Percentiles rank a stretch among this genome's conserved stretches.
These are phyloP conservation scores for Halocynthia roretzi DNA, from an alignment of 23 tunicate species.

Conservation along the genomic window DNA sequence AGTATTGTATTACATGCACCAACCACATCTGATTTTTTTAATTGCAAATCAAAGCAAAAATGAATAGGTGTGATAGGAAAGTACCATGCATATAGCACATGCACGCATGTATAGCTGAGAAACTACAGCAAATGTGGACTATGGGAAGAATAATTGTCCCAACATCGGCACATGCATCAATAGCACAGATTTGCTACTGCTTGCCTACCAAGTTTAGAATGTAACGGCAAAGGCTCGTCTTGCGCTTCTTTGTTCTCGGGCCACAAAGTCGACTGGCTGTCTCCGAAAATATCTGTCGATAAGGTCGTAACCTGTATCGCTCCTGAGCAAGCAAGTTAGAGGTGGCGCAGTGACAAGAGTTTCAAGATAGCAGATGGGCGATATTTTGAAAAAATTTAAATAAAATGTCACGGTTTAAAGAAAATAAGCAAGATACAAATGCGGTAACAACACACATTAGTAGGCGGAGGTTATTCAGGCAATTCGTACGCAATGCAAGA, in stretches of 20 bases:
- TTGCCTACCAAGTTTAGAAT: constrained; percentile 39
- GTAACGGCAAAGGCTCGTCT: constrained; percentile 14
- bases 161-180: too few species aligned
- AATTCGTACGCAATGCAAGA: too few species aligned
- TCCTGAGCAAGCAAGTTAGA: constrained; percentile 1
- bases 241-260: not conserved
- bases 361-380: too few species aligned
- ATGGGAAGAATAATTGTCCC: too few species aligned
- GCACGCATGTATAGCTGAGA: not conserved
- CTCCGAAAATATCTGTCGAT: not conserved
- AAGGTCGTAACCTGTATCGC: not conserved
- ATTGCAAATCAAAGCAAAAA: not conserved
- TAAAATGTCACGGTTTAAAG: too few species aligned
- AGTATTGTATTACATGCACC: too few species aligned
- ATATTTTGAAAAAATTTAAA: too few species aligned
- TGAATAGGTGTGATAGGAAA: not conserved
- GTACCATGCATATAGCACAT: not conserved
- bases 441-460: too few species aligned
- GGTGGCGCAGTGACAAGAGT: too few species aligned
- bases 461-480: too few species aligned
- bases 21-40: not conserved
- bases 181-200: not conserved
- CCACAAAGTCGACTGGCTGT: not conserved
- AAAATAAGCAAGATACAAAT: too few species aligned
- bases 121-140: too few species aligned